These are phyloP conservation scores for Ormyrus thymus DNA, from an alignment of 2,888 invertebrate genomes.

Conservation along the genomic window DNA sequence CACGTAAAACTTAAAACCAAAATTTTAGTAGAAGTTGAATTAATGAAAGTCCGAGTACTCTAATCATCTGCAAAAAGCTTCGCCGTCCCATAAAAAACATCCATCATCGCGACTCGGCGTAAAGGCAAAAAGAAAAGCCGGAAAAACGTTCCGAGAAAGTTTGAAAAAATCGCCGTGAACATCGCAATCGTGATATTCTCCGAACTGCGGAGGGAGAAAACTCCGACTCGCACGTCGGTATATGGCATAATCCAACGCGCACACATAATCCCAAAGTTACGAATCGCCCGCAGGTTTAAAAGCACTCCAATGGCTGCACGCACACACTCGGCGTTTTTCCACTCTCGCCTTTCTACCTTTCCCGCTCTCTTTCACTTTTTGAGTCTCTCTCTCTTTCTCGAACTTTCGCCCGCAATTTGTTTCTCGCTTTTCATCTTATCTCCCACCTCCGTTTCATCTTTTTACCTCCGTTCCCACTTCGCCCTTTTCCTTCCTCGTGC, in stretches of 20 bases:
- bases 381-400: neutral
- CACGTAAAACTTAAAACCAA: no score
- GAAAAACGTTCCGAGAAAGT: neutral
- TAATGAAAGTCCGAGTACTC: no score
- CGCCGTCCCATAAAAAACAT: no score
- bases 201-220: neutral
- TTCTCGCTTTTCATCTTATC: neutral
- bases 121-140: neutral
- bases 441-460: neutral
- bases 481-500: neutral
- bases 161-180: conserved; percentile 10
- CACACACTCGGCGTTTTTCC: conserved; percentile 5
- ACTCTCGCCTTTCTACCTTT: conserved; percentile 4
- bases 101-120: no score
- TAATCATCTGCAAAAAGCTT: no score
- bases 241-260: neutral
- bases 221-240: neutral
- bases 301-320: conserved; percentile 41
- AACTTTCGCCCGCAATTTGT: no score
- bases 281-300: conserved; percentile 49
- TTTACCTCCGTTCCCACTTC: neutral
- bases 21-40: no score
- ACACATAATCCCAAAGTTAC: conserved; percentile 39
- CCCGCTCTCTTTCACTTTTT: no score
- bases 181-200: neutral